A percentile compares a stretch with the other conserved stretches of the same genome.
Evolutionary conservation across 2,888 invertebrate genomes (phyloP).

Genomic region (Eristalinus aeneus): DNA sequence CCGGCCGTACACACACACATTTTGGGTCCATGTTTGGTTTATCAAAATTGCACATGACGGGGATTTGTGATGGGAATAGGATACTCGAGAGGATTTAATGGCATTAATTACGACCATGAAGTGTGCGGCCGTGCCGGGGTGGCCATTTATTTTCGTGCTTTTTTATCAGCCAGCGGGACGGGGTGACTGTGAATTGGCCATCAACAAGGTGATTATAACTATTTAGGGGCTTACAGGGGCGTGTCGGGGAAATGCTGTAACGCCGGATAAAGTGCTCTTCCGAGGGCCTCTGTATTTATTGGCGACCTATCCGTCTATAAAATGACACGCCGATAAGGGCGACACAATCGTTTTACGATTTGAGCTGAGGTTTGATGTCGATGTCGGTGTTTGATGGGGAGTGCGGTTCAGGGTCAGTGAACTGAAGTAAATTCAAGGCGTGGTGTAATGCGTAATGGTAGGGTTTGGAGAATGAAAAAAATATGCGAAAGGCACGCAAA

Average conservation of each 20-base stretch:
- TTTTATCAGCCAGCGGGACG: background rate
- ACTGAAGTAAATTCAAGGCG: background rate
- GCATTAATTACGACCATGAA: slow-evolving; percentile 35
- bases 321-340: background rate
- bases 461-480: too few species aligned
- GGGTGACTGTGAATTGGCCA: background rate
- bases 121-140: background rate
- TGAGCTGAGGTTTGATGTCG: background rate
- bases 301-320: background rate
- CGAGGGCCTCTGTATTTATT: background rate
- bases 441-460: too few species aligned
- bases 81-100: slow-evolving; percentile 21
- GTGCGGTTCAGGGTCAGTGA: background rate
- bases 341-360: background rate
- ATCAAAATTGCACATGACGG: slow-evolving; percentile 55
- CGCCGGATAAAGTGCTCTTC: background rate
- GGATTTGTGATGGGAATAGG: background rate
- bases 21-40: slow-evolving; percentile 35
- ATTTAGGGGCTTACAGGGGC: background rate
- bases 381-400: background rate
- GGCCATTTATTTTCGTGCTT: background rate
- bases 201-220: background rate
- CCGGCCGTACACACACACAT: background rate
- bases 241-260: background rate
- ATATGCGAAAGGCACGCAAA: too few species aligned